These are phyloP conservation scores for Oikopleura albicans DNA, from an alignment of 23 tunicate genomes.

Conservation along the genomic window DNA sequence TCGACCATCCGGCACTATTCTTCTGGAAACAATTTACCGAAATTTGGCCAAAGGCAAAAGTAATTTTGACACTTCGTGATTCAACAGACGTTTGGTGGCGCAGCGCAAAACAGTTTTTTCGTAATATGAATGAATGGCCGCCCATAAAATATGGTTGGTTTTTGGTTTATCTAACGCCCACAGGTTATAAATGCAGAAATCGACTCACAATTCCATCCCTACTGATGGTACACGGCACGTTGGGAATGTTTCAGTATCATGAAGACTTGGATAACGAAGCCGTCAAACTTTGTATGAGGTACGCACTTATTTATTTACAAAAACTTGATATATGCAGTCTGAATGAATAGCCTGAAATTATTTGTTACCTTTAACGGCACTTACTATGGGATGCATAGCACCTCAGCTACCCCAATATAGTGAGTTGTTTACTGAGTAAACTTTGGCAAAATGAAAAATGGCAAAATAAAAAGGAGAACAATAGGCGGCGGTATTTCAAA, in stretches of 20 bases:
- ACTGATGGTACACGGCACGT: background rate
- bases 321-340: no score
- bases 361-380: no score
- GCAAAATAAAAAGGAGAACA: no score
- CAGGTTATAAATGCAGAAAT: background rate
- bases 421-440: no score
- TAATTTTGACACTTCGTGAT: constrained; percentile 10
- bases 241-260: background rate
- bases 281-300: background rate
- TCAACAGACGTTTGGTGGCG: background rate
- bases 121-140: background rate
- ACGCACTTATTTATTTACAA: no score
- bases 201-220: background rate
- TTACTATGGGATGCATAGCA: no score
- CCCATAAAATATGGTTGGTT: background rate
- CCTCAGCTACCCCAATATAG: no score
- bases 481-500: no score
- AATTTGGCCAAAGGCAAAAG: constrained; percentile 26
- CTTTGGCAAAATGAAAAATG: no score
- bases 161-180: background rate
- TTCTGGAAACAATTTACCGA: constrained; percentile 24
- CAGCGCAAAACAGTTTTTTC: background rate
- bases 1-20: constrained; percentile 22
- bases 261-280: background rate
- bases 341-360: no score